Conservation (phyloP, 2,888 invertebrate species). For the Selenia dentaria region DNA sequence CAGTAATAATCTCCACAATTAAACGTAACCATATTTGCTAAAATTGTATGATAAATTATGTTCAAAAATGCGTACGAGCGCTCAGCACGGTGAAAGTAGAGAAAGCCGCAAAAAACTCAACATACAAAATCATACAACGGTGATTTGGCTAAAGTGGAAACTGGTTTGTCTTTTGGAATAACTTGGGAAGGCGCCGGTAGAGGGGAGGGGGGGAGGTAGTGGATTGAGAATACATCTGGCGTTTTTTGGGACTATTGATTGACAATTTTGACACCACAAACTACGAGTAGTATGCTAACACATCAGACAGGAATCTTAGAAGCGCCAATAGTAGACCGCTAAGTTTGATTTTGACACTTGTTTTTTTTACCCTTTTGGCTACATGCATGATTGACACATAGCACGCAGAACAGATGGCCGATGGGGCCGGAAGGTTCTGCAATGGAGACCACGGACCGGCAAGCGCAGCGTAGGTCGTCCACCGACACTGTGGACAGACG, state of each 20-base stretch:
- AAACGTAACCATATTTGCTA: conserved; percentile 1
- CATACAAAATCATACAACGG: conserved; percentile 44
- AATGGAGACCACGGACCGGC: no score
- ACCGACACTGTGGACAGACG: no score
- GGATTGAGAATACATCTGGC: not conserved
- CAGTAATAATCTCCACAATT: not conserved
- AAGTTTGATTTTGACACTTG: no score
- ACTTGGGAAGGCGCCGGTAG: conserved; percentile 2
- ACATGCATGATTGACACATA: no score
- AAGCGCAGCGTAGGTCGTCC: no score
- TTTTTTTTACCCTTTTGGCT: no score
- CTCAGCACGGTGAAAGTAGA: conserved; percentile 56
- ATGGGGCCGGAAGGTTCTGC: no score
- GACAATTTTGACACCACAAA: not conserved
- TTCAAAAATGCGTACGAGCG: conserved; percentile 27
- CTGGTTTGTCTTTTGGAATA: conserved; percentile 27
- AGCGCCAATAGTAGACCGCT: no score
- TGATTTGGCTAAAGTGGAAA: conserved; percentile 35
- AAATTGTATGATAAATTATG: conserved; percentile 35
- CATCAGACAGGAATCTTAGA: no score
- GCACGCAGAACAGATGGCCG: no score
- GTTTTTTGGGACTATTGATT: not conserved
- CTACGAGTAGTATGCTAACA: no score
- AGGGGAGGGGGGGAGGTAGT: not conserved
- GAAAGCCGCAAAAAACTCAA: conserved; percentile 57